phyloP scores from a whole-genome alignment of 2,888 invertebrate genomes.

The Nemotelus nigrinus region DNA sequence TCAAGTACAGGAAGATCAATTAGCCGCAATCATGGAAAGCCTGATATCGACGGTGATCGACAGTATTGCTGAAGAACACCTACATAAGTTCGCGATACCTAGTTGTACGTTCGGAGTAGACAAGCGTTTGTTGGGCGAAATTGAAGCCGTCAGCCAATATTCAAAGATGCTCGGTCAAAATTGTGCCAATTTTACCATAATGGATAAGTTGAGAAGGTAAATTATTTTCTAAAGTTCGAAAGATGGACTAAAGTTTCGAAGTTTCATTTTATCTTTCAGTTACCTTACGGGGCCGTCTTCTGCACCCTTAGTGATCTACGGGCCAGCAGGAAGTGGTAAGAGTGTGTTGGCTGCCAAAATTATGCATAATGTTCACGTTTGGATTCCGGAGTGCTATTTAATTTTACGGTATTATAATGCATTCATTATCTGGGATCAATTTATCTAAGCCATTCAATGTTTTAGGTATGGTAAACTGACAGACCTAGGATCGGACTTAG shows the following conservation, averaged over 20 bases:
- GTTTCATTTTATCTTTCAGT: constrained; percentile 60
- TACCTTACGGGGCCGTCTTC: constrained; percentile 72
- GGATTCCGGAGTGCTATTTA: constrained; percentile 72
- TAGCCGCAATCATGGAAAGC: constrained; percentile 71
- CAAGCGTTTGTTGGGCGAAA: constrained; percentile 76
- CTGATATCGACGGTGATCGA: constrained; percentile 76
- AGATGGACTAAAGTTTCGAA: background rate
- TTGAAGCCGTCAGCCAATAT: constrained; percentile 74
- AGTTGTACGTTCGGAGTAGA: constrained; percentile 77
- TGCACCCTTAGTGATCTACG: constrained; percentile 77
- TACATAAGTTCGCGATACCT: constrained; percentile 68
- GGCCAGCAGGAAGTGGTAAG: constrained; percentile 85
- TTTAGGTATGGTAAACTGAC: constrained; percentile 61
- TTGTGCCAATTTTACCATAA: constrained; percentile 63
- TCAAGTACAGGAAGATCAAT: constrained; percentile 62
- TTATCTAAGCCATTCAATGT: background rate
- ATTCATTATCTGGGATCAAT: background rate
- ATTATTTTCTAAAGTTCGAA: background rate
- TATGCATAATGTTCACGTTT: constrained; percentile 72
- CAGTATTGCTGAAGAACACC: constrained; percentile 75
- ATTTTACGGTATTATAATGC: constrained; percentile 59
- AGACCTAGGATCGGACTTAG: constrained; percentile 60
- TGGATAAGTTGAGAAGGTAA: constrained; percentile 61
- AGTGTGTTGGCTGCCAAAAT: constrained; percentile 81
- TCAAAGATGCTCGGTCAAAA: constrained; percentile 75